phyloP scores from a whole-genome alignment of 2,113 vertebrate species.

The Anarrhichthys ocellatus region DNA sequence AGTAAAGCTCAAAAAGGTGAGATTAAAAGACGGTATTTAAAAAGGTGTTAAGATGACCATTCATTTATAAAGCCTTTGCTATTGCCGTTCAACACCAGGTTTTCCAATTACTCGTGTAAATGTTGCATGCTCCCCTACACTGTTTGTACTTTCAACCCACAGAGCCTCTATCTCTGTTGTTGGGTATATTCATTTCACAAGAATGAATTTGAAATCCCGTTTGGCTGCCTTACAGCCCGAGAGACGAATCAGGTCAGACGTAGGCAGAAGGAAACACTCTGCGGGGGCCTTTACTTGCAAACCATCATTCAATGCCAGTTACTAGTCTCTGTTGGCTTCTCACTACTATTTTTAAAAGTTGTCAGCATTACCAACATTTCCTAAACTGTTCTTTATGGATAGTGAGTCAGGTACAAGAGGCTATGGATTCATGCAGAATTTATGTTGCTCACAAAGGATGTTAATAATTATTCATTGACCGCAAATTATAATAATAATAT shows the following conservation, averaged over 20 bases:
- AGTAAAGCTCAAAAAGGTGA: not conserved
- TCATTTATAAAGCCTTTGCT: not conserved
- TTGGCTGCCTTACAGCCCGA: not conserved
- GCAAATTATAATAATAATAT: too few relatives aligned
- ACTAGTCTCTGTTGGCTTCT: not conserved
- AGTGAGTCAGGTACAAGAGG: not conserved
- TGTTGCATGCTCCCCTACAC: not conserved
- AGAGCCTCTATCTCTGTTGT: not conserved
- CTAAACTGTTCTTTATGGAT: not conserved
- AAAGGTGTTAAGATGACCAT: not conserved
- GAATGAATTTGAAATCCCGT: not conserved
- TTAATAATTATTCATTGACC: too few relatives aligned
- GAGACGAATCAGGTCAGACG: not conserved
- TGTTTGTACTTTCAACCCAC: not conserved
- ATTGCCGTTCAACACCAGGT: not conserved
- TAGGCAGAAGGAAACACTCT: not conserved
- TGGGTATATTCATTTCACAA: slow-evolving; percentile 6
- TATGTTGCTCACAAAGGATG: slow-evolving; percentile 14
- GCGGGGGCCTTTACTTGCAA: not conserved
- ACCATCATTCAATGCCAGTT: not conserved
- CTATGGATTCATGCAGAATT: slow-evolving; percentile 52
- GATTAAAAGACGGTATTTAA: not conserved
- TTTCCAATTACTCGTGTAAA: not conserved
- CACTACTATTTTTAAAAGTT: not conserved
- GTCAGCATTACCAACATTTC: slow-evolving; percentile 1